A percentile compares a stretch with the other conserved stretches of the same genome.
Conservation (phyloP, 2,797 vertebrate genomes). For the Luscinia luscinia region DNA sequence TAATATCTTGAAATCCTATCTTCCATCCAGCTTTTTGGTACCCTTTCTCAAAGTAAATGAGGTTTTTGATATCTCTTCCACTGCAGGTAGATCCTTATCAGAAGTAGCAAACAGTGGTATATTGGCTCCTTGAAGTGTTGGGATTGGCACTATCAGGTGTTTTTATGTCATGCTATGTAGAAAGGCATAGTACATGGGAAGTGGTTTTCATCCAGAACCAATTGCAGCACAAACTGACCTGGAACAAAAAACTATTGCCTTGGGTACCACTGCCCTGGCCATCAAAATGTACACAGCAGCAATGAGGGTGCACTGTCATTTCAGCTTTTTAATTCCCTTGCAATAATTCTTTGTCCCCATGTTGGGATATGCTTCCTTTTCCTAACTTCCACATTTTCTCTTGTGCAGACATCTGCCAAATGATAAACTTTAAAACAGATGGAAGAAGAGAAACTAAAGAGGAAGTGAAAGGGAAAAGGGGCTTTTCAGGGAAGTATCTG, state of each 20-base stretch:
- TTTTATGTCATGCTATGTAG: not conserved
- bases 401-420: conserved; percentile 64
- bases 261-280: not conserved
- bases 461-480: conserved; percentile 86
- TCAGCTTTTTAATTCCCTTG: not conserved
- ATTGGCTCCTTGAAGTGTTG: not conserved
- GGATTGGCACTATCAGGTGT: not conserved
- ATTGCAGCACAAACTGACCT: not conserved
- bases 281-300: not conserved
- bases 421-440: conserved; percentile 67
- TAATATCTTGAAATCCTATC: not conserved
- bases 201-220: not conserved
- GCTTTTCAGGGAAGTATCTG: conserved; percentile 80
- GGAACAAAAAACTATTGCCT: not conserved
- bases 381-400: not conserved
- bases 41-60: not conserved
- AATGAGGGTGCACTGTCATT: not conserved
- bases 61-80: not conserved
- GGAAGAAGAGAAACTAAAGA: conserved; percentile 81
- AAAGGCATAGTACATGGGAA: not conserved
- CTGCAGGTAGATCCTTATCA: not conserved
- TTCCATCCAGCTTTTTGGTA: not conserved
- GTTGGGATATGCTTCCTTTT: not conserved
- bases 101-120: not conserved
- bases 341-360: not conserved